phyloP scores from a whole-genome alignment of 2,113 vertebrate species.

The Scomber colias region DNA sequence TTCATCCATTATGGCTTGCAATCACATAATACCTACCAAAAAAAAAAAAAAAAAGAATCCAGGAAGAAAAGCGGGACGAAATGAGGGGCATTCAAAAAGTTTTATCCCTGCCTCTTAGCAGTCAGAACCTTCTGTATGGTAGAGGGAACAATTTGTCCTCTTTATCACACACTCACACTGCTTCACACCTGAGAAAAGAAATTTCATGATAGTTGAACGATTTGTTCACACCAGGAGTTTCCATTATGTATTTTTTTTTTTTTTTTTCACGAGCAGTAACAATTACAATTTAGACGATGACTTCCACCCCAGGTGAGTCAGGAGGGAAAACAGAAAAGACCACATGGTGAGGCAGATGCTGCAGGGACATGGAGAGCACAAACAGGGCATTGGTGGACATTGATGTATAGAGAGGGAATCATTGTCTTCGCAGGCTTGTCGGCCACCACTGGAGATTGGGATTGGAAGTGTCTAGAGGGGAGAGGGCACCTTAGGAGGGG shows the following conservation, averaged over 20 bases:
- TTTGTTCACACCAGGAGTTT: conserved; percentile 11
- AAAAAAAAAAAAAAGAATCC: conserved; percentile 7
- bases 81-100: conserved; percentile 9
- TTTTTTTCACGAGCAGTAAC: neutral
- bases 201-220: neutral
- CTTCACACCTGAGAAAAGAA: conserved; percentile 22
- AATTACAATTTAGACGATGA: conserved; percentile 31
- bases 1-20: neutral
- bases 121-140: neutral
- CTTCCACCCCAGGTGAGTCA: neutral
- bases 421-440: conserved; percentile 9
- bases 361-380: conserved; percentile 4
- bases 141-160: conserved; percentile 36
- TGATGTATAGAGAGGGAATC: neutral
- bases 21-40: neutral
- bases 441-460: conserved; percentile 37
- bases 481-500: neutral
- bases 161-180: conserved; percentile 18
- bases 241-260: conserved; percentile 6
- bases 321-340: neutral
- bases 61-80: neutral
- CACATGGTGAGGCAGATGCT: neutral
- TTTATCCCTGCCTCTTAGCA: conserved; percentile 11
- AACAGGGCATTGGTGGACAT: neutral
- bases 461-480: conserved; percentile 38